Base-by-base conservation (phyloP, 2,113 vertebrate genomes). In the Pardalotus punctatus region DNA sequence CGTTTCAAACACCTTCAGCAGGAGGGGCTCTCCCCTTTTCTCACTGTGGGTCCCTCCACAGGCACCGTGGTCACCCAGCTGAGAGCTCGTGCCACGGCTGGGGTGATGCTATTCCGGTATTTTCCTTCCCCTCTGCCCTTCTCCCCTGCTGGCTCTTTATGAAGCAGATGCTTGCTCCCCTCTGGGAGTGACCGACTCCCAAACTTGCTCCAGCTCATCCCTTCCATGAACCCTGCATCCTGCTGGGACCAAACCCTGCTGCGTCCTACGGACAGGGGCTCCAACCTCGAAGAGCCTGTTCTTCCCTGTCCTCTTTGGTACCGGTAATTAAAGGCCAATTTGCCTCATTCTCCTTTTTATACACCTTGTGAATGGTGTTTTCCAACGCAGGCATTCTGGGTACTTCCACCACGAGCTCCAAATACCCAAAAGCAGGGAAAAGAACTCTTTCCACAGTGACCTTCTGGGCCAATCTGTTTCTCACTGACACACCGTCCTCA, bases 61-160 rank as follows among this genome's bases (percentile, higher is more conserved):
- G 43, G 73, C 27, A 77, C n/a, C 22, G 56, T 0, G 2, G 28
- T 42, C 47, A 50, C 57, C 12, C 47, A 71, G 17, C 5, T 10
- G 2, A 86, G 45, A 80, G 33, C 43, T 77, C 0, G 0, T 22
- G 12, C 40, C 45, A 70, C 0, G 2, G 22, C 4, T 27, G 9
- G 15, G 18, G 29, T 47, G 51, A 78, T 40, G 43, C 24, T 71
- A 10, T 25, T 62, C 11, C 2, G 2, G 3, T 21, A 11, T 71
- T 76, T 29, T 67, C 40, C 33, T 20, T 86, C 42, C 23, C 20
- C 31, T 33, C 42, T 86, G 18, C n/a, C 12, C 11, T 58, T 40
- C 38, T 62, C 14, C 13, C 8, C 64, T 40, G 21, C 25, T 47
- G 47, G 60, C 47, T 53, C 24, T 33, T 78, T 17, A 71, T 13